Conservation (phyloP, 2,113 vertebrate species). For the Microtus richardsoni region DNA sequence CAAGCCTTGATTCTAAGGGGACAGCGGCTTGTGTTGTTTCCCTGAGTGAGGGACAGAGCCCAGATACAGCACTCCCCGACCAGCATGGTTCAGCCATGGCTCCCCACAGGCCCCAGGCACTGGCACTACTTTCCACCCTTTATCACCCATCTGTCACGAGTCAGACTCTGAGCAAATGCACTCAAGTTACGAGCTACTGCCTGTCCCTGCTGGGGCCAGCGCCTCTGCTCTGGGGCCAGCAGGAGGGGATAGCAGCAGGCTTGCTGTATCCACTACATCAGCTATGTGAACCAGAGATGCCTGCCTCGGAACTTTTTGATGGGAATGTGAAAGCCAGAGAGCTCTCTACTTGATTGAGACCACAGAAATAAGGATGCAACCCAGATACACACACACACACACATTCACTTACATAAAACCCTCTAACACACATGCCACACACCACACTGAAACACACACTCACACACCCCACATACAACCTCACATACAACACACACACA, state of each 20-base stretch:
- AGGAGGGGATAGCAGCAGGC: background rate
- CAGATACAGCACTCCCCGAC: background rate
- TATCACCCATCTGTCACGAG: slow-evolving; percentile 66
- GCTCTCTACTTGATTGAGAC: background rate
- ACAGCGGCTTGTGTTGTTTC: background rate
- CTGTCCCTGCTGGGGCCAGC: background rate
- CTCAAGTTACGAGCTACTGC: slow-evolving; percentile 57
- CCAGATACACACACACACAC: background rate
- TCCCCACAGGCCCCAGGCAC: background rate
- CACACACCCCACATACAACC: background rate
- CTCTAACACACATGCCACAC: background rate
- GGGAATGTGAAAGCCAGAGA: background rate
- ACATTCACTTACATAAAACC: no score
- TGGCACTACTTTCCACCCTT: slow-evolving; percentile 61
- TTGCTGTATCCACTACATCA: background rate
- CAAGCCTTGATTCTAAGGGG: background rate
- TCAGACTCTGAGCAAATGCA: background rate
- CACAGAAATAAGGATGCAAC: background rate
- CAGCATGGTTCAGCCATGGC: background rate
- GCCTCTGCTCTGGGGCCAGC: background rate
- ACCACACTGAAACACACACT: background rate
- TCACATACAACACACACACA: background rate
- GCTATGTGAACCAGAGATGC: background rate
- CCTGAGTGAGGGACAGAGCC: background rate
- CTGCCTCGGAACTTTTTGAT: fast-evolving